Evolutionary conservation across 2,888 invertebrate genomes (phyloP), one percentile per base, ranked within the genome.

Genomic region (Coecobrya sp.): DNA sequence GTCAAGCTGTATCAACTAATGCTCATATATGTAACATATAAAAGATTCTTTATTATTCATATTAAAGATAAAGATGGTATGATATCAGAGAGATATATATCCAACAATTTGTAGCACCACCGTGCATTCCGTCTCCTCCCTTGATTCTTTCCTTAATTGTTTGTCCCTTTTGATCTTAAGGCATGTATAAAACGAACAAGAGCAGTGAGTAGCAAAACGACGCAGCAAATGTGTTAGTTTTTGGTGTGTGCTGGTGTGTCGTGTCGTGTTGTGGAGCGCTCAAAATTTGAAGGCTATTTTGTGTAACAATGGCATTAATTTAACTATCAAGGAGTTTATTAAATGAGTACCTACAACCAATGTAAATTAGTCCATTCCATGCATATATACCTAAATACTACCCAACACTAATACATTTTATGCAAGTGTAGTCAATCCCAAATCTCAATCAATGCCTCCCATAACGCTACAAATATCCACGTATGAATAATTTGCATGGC

Each of bases 271-370:
- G 36, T 76, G 70, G 11, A 86, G 52, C 16, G 68, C 42, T 89
- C 70, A 49, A 16, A 36, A 73, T 73, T 88, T 89, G 89, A 89
- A 89, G 89, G 89, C 89, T 89, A 82, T 82, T 89, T 89, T 89
- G 81, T 88, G 88, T 89, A 81, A 89, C 89, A 89, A 89, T 89
- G 70, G 89, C 89, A 89, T 89, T 89, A 89, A 89, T 89, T 89
- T 89, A 89, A 89, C 82, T 65, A 88, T 79, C 81, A 88, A 81
- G 82, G 70, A 89, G 49, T 82, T 25, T 79, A 16, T 52, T 73
- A 55, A 73, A 19, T 62, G 27, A 25, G 68, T 52, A 36, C 42
- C 4, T 30, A 42, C 59, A 30, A 36, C 3, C 36, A 87, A 88
- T 87, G 88, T 42, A 88, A 88, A 88, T 88, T 87, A 76, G 87